Evolutionary conservation across 2,797 vertebrate genomes (phyloP).

Genomic region (Epinephelus coioides): DNA sequence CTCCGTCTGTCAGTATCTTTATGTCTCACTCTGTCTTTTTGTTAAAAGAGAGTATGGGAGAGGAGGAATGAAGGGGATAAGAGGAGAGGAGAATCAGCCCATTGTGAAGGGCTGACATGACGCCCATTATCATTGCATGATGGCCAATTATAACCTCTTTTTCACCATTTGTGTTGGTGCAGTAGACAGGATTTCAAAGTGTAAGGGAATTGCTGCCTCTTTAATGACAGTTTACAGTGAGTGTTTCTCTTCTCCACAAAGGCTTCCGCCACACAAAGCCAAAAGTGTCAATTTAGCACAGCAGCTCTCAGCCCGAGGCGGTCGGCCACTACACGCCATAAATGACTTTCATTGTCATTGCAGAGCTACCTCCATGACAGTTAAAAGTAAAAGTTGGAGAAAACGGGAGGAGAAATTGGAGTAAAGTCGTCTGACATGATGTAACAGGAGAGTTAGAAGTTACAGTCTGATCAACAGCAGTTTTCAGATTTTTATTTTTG

Average conservation of each 20-base stretch:
- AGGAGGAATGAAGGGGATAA: slow-evolving; percentile 38
- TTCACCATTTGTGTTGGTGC: slow-evolving; percentile 51
- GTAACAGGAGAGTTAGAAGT: slow-evolving; percentile 4
- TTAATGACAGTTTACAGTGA: slow-evolving; percentile 69
- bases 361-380: slow-evolving; percentile 33
- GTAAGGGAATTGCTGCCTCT: slow-evolving; percentile 53
- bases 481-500: slow-evolving; percentile 15
- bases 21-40: slow-evolving; percentile 20
- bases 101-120: slow-evolving; percentile 56
- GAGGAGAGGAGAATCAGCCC: slow-evolving; percentile 28
- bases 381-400: slow-evolving; percentile 39
- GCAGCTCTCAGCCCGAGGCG: slow-evolving; percentile 48
- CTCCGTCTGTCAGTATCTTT: slow-evolving; percentile 17
- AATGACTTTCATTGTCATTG: slow-evolving; percentile 52
- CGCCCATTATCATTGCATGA: slow-evolving; percentile 62
- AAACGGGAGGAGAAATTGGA: slow-evolving; percentile 12
- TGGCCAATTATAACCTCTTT: slow-evolving; percentile 75
- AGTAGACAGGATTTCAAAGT: slow-evolving; percentile 61
- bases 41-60: slow-evolving; percentile 9
- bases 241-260: slow-evolving; percentile 64
- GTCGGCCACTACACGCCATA: slow-evolving; percentile 31
- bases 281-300: slow-evolving; percentile 63
- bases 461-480: not conserved
- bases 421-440: slow-evolving; percentile 29
- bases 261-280: slow-evolving; percentile 52